Percentiles rank a stretch among this genome's conserved stretches.
These are phyloP conservation scores for Anorthoa munda DNA, from an alignment of 2,888 invertebrate species.

Conservation along the genomic window DNA sequence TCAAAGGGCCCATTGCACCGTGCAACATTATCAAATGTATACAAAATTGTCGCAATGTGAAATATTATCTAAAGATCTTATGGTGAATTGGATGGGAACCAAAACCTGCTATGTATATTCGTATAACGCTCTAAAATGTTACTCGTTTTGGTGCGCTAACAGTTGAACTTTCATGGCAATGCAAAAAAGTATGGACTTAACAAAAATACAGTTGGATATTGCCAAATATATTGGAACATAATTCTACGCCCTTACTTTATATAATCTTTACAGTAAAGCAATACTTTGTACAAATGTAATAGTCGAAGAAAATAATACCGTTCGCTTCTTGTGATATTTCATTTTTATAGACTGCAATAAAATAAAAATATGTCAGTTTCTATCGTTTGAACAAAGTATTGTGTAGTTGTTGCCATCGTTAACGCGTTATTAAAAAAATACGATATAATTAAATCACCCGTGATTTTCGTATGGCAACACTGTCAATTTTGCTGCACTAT, in stretches of 20 bases:
- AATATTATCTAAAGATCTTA: constrained; percentile 14
- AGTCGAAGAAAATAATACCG: constrained; percentile 60
- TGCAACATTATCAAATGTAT: constrained; percentile 9
- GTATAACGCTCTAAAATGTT: constrained; percentile 27
- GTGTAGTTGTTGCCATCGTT: constrained; percentile 65
- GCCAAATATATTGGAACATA: constrained; percentile 66
- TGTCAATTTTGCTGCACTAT: constrained; percentile 63
- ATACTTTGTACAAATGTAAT: constrained; percentile 76
- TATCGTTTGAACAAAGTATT: constrained; percentile 80
- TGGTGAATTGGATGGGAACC: constrained; percentile 24
- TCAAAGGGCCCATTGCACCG: constrained; percentile 44
- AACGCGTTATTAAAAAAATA: constrained; percentile 55
- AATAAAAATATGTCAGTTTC: constrained; percentile 55
- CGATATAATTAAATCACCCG: constrained; percentile 67
- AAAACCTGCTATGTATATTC: constrained; percentile 38
- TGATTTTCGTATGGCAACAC: constrained; percentile 71
- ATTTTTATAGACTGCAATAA: constrained; percentile 74
- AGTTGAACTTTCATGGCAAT: constrained; percentile 21
- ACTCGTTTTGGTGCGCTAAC: constrained; percentile 30
- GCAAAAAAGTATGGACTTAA: constrained; percentile 35
- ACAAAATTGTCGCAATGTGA: constrained; percentile 1
- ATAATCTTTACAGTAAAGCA: constrained; percentile 65
- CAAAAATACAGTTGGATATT: constrained; percentile 64
- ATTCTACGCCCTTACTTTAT: constrained; percentile 58
- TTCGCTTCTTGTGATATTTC: constrained; percentile 72